These are phyloP conservation scores for Coccyzus lansbergi DNA, from an alignment of 2,797 vertebrate species.

Conservation along the genomic window DNA sequence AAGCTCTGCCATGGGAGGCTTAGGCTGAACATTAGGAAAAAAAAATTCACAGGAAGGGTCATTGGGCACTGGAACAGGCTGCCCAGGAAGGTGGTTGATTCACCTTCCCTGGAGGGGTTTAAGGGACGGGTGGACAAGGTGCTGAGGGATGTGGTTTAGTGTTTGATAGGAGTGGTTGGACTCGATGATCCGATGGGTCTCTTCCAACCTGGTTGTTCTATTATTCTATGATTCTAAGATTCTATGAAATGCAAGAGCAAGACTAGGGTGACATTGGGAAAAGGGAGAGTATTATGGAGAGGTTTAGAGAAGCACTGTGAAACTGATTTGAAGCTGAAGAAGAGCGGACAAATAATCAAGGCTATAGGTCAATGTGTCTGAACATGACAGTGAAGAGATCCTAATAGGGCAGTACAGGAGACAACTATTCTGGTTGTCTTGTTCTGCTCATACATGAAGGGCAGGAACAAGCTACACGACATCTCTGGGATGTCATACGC, in stretches of 20 bases:
- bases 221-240: too few relatives aligned
- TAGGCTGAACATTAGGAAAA: too few relatives aligned
- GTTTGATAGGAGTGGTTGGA: too few relatives aligned
- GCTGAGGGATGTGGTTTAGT: too few relatives aligned
- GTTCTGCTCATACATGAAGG: background rate
- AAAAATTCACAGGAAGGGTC: too few relatives aligned
- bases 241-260: background rate
- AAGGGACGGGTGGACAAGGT: too few relatives aligned
- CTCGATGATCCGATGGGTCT: too few relatives aligned
- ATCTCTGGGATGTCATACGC: background rate
- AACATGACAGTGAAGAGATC: background rate
- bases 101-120: too few relatives aligned
- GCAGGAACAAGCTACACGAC: background rate
- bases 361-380: background rate
- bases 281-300: background rate
- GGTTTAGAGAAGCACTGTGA: background rate
- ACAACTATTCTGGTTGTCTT: background rate
- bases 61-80: too few relatives aligned
- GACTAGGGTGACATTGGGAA: background rate
- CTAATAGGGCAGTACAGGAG: background rate
- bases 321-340: background rate
- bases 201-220: too few relatives aligned
- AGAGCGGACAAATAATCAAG: background rate
- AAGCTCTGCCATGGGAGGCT: too few relatives aligned
- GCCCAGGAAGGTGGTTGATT: too few relatives aligned